phyloP scores from a whole-genome alignment of 2,888 invertebrate genomes.

The Rhagium mordax region DNA sequence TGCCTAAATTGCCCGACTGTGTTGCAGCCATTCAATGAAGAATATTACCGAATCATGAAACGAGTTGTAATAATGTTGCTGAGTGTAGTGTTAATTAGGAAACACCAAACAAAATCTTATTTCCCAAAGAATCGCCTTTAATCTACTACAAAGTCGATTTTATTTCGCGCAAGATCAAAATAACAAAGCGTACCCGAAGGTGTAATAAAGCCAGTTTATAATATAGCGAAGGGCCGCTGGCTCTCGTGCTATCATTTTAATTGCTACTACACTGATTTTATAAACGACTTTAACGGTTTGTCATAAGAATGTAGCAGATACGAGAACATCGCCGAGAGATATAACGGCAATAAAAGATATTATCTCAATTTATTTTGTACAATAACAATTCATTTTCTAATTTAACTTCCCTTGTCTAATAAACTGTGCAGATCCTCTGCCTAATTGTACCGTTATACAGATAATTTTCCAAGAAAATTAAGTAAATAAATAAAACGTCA shows the following conservation, averaged over 20 bases:
- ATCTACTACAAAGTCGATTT: conserved; percentile 17
- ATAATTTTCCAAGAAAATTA: not conserved
- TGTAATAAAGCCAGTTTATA: conserved; percentile 49
- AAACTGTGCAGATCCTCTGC: not conserved
- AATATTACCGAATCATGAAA: too few relatives aligned
- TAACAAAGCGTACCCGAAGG: conserved; percentile 46
- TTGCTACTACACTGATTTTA: conserved; percentile 52
- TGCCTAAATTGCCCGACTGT: too few relatives aligned
- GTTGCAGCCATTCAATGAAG: too few relatives aligned
- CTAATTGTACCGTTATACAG: not conserved
- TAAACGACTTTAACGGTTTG: conserved; percentile 50
- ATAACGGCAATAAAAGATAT: conserved; percentile 52
- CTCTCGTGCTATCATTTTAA: conserved; percentile 51
- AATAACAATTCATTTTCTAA: conserved; percentile 45
- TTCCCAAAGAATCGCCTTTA: conserved; percentile 2
- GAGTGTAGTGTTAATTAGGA: too few relatives aligned
- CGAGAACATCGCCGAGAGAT: conserved; percentile 42
- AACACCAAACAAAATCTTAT: not conserved
- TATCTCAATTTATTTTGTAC: conserved; percentile 42
- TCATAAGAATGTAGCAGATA: conserved; percentile 50
- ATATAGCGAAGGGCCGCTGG: conserved; percentile 35
- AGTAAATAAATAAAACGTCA: not conserved
- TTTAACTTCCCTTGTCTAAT: conserved; percentile 12
- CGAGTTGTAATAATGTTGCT: too few relatives aligned
- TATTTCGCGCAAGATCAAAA: conserved; percentile 39